Conservation (phyloP, 2,113 vertebrate genomes). For the Marmota monax region DNA sequence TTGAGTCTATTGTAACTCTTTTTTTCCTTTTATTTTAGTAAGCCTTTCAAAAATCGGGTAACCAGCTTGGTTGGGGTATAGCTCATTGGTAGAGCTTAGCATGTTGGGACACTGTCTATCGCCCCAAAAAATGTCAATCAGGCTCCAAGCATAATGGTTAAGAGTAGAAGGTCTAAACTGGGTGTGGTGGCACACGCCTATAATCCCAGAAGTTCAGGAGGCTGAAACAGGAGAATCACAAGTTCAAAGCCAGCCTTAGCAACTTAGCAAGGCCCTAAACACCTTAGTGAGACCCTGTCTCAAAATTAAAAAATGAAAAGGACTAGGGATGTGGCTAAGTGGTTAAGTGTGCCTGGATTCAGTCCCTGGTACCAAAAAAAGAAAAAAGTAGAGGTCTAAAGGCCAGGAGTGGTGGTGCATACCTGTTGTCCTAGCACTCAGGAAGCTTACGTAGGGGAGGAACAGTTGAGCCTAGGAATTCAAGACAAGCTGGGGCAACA, state of each 20-base stretch:
- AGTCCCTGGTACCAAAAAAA: too few species aligned
- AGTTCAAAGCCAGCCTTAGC: too few species aligned
- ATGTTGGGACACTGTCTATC: neutral
- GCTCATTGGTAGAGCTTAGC: neutral
- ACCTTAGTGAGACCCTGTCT: too few species aligned
- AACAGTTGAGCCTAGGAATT: neutral
- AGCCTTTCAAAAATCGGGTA: slow-evolving; percentile 24
- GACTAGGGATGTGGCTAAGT: too few species aligned
- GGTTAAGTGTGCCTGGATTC: too few species aligned
- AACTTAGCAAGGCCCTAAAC: too few species aligned
- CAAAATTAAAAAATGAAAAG: too few species aligned
- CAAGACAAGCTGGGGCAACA: neutral
- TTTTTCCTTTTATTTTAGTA: neutral
- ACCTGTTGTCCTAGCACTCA: neutral
- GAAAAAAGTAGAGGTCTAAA: neutral
- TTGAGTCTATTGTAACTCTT: neutral
- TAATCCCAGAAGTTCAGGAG: neutral
- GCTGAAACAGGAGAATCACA: neutral
- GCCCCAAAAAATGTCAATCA: neutral
- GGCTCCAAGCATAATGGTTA: neutral
- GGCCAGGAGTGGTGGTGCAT: neutral
- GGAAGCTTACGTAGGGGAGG: neutral
- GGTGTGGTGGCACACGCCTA: neutral
- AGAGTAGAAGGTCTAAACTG: neutral
- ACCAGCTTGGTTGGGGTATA: neutral